Conservation (phyloP, 1,140 invertebrate species). For the Coelopa frigida region DNA sequence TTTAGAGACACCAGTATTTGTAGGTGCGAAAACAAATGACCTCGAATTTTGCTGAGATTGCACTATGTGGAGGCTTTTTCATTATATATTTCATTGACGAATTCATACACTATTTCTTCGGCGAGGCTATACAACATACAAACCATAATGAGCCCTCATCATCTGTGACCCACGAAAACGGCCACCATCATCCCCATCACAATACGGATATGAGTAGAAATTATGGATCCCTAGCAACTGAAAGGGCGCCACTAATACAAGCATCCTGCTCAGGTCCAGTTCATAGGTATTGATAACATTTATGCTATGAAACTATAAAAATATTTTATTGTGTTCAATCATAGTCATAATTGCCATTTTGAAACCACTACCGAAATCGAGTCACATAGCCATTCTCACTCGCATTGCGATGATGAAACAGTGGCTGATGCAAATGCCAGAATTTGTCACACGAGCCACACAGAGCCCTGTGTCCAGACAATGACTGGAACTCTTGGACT, state of each 20-base stretch:
- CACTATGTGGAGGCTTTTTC: conserved; percentile 70
- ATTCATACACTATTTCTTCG: conserved; percentile 58
- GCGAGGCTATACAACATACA: conserved; percentile 40
- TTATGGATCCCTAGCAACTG: too few species aligned
- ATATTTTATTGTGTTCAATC: neutral
- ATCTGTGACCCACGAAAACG: neutral
- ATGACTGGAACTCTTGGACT: conserved; percentile 54
- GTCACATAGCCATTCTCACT: conserved; percentile 1
- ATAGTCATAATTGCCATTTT: neutral
- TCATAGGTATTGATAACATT: neutral
- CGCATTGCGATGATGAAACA: conserved; percentile 24
- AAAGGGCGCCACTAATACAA: too few species aligned
- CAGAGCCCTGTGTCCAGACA: conserved; percentile 50
- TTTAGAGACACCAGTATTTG: neutral
- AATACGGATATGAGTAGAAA: conserved; percentile 5
- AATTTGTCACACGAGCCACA: conserved; percentile 57
- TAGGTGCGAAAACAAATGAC: conserved; percentile 46
- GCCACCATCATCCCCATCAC: neutral
- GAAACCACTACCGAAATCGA: neutral
- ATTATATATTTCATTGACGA: conserved; percentile 74
- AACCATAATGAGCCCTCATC: conserved; percentile 12
- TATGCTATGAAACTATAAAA: neutral
- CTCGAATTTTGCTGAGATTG: conserved; percentile 57
- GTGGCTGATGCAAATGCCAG: conserved; percentile 49
- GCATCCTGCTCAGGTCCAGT: too few species aligned